These are phyloP conservation scores for Holotrichia oblita DNA, from an alignment of 1,140 invertebrate species.

Conservation along the genomic window DNA sequence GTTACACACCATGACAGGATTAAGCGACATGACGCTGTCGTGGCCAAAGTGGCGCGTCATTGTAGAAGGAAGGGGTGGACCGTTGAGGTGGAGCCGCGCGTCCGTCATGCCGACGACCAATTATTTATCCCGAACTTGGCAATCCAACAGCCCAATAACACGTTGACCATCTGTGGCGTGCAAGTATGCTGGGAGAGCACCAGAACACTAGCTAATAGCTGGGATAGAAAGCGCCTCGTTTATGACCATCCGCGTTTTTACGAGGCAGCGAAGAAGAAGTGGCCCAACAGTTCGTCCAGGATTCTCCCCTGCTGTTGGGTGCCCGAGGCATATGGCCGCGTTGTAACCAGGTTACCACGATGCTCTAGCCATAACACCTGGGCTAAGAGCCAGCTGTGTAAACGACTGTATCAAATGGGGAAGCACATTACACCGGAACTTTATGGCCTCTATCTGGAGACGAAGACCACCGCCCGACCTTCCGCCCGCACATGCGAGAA, in stretches of 20 bases:
- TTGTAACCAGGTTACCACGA: constrained; percentile 29
- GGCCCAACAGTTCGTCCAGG: constrained; percentile 36
- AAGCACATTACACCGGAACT: neutral
- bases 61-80: neutral
- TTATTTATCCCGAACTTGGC: neutral
- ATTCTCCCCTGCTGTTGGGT: constrained; percentile 43
- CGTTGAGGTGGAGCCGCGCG: constrained; percentile 43
- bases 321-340: constrained; percentile 47
- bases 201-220: neutral
- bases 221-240: neutral
- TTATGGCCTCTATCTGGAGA: neutral
- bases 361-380: neutral
- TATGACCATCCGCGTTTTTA: neutral
- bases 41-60: constrained; percentile 32
- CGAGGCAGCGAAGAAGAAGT: neutral
- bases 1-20: constrained; percentile 29
- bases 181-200: constrained; percentile 40
- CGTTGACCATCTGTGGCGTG: neutral
- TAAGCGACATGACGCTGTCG: constrained; percentile 41
- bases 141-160: neutral
- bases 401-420: constrained; percentile 30
- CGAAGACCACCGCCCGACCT: neutral
- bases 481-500: neutral
- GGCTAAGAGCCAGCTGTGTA: constrained; percentile 38
- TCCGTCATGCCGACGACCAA: constrained; percentile 38